Percentiles rank a stretch among this genome's conserved stretches.
Evolutionary conservation across 1,140 invertebrate species (phyloP).

Genomic region (Drosophila sucinea): DNA sequence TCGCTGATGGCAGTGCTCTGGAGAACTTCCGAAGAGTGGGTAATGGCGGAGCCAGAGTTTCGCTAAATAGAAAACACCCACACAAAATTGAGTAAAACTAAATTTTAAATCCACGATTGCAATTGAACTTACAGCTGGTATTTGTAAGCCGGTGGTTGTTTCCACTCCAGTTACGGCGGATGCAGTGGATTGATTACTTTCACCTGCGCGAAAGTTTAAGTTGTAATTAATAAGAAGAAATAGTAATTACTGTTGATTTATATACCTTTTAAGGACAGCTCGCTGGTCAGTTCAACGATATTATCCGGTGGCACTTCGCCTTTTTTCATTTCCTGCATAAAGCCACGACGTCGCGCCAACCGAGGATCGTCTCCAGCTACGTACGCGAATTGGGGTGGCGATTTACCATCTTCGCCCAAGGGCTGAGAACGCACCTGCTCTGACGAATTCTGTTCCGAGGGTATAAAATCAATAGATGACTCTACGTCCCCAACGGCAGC

Average conservation of each 20-base stretch:
- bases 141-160: constrained; percentile 35
- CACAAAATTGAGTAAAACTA: background rate
- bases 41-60: constrained; percentile 66
- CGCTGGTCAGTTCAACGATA: constrained; percentile 34
- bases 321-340: constrained; percentile 46
- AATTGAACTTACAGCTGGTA: constrained; percentile 43
- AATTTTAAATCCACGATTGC: background rate
- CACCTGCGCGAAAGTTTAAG: constrained; percentile 22
- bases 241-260: background rate
- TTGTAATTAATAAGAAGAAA: background rate
- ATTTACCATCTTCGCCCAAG: constrained; percentile 73
- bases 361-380: constrained; percentile 51
- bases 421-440: constrained; percentile 78
- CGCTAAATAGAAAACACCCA: constrained; percentile 29
- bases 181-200: constrained; percentile 35
- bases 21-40: constrained; percentile 83
- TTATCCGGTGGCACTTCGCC: constrained; percentile 40
- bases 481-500: constrained; percentile 28
- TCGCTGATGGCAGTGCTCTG: constrained; percentile 91
- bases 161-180: constrained; percentile 31
- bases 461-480: constrained; percentile 51
- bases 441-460: constrained; percentile 54
- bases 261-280: constrained; percentile 50
- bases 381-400: constrained; percentile 46
- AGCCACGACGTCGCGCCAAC: constrained; percentile 56